A percentile compares a stretch with the other conserved stretches of the same genome.
These are phyloP conservation scores for Notarius quadriscutis DNA, from an alignment of 2,113 vertebrate genomes.

Conservation along the genomic window DNA sequence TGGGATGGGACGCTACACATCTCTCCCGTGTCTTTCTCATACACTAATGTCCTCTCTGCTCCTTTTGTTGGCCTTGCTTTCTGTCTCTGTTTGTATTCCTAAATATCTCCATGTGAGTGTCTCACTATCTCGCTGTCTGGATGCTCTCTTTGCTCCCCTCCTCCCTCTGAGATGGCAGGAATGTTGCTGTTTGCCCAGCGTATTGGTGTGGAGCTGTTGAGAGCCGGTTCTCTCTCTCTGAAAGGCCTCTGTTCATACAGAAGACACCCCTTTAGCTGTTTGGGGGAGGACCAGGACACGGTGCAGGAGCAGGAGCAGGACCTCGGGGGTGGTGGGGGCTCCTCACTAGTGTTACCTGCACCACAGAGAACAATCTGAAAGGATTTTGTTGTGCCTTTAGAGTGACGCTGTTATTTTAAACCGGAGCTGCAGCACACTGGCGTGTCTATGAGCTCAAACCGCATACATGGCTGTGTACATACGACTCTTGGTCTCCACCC, in stretches of 20 bases:
- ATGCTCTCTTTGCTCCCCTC: constrained; percentile 27
- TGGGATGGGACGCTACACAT: constrained; percentile 21
- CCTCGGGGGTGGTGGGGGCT: not conserved
- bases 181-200: constrained; percentile 53
- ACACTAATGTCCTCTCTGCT: constrained; percentile 7
- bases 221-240: constrained; percentile 10
- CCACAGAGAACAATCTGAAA: constrained; percentile 44
- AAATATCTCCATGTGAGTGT: constrained; percentile 25
- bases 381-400: constrained; percentile 50
- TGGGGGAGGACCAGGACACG: not conserved
- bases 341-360: constrained; percentile 25
- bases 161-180: constrained; percentile 42
- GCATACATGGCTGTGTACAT: constrained; percentile 42
- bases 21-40: constrained; percentile 13
- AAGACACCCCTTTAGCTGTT: constrained; percentile 36
- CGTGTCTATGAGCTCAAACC: constrained; percentile 41
- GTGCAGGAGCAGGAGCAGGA: constrained; percentile 1
- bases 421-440: constrained; percentile 40
- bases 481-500: constrained; percentile 14
- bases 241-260: constrained; percentile 46
- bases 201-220: constrained; percentile 44
- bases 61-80: not conserved
- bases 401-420: constrained; percentile 47
- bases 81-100: constrained; percentile 31
- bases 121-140: constrained; percentile 12